Conservation (phyloP, 2,888 invertebrate genomes). For the Acleris holmiana region DNA sequence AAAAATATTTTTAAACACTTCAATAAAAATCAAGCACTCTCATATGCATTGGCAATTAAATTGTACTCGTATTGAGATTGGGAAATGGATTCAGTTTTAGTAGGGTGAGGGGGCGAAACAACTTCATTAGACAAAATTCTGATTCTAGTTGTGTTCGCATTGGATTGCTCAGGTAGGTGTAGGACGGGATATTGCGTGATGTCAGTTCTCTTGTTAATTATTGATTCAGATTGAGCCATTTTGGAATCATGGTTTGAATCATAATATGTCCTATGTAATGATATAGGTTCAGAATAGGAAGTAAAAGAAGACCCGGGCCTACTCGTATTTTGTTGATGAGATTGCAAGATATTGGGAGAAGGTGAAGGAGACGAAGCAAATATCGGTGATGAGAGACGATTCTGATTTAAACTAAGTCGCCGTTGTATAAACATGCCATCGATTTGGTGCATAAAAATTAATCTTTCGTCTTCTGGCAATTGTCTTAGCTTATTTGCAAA, state of each 20-base stretch:
- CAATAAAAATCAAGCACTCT: not conserved
- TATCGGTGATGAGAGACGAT: conserved; percentile 11
- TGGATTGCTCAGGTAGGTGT: conserved; percentile 5
- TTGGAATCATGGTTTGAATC: conserved; percentile 4
- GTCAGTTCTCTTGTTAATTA: no score
- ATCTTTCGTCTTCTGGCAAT: conserved; percentile 26
- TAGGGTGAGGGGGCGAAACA: conserved; percentile 7
- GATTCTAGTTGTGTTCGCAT: conserved; percentile 12
- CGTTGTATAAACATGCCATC: conserved; percentile 30
- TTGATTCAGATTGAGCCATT: not conserved
- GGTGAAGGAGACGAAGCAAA: not conserved
- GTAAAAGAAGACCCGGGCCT: conserved; percentile 4
- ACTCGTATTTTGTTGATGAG: conserved; percentile 4
- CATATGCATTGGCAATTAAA: not conserved
- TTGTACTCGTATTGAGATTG: not conserved
- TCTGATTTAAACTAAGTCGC: conserved; percentile 15
- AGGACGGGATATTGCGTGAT: not conserved
- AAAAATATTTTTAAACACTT: conserved; percentile 5
- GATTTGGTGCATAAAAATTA: conserved; percentile 29
- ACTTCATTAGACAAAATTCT: conserved; percentile 13
- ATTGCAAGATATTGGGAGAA: conserved; percentile 4
- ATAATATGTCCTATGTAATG: conserved; percentile 5
- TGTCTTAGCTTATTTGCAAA: conserved; percentile 31
- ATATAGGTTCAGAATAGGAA: conserved; percentile 5
- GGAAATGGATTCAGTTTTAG: conserved; percentile 2